A percentile compares a stretch with the other conserved stretches of the same genome.
phyloP scores from a whole-genome alignment of 2,888 invertebrate genomes.

The Tiliacea aurago region DNA sequence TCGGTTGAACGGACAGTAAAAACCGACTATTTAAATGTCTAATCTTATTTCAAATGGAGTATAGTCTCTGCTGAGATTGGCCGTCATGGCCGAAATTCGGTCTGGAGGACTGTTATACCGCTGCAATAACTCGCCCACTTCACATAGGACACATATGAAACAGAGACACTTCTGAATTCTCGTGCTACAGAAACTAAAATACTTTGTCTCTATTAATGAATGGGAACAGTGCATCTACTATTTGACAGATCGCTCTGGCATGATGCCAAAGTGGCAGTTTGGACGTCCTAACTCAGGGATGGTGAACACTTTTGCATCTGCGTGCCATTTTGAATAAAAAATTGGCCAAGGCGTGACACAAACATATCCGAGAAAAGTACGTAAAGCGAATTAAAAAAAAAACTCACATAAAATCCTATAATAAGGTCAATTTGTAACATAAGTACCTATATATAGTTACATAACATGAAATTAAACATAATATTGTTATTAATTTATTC shows the following conservation, averaged over 20 bases:
- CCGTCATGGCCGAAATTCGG: neutral
- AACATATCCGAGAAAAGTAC: neutral
- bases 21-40: too few species aligned
- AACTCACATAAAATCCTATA: neutral
- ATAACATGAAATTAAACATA: neutral
- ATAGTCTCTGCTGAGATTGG: neutral
- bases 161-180: slow-evolving; percentile 8
- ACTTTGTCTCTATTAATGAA: slow-evolving; percentile 57
- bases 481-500: too few species aligned
- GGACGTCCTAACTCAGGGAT: slow-evolving; percentile 20
- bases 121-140: neutral
- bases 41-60: too few species aligned
- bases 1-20: too few species aligned
- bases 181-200: slow-evolving; percentile 38
- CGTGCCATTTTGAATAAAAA: neutral
- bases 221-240: slow-evolving; percentile 47
- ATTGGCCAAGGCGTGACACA: neutral
- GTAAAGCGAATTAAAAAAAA: too few species aligned
- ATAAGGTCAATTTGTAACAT: neutral
- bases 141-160: slow-evolving; percentile 5
- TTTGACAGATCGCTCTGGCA: slow-evolving; percentile 54
- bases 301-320: slow-evolving; percentile 16
- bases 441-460: neutral
- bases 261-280: slow-evolving; percentile 52
- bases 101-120: neutral